Base-by-base conservation (phyloP, 2,888 invertebrate species). In the Epistrophe grossulariae region DNA sequence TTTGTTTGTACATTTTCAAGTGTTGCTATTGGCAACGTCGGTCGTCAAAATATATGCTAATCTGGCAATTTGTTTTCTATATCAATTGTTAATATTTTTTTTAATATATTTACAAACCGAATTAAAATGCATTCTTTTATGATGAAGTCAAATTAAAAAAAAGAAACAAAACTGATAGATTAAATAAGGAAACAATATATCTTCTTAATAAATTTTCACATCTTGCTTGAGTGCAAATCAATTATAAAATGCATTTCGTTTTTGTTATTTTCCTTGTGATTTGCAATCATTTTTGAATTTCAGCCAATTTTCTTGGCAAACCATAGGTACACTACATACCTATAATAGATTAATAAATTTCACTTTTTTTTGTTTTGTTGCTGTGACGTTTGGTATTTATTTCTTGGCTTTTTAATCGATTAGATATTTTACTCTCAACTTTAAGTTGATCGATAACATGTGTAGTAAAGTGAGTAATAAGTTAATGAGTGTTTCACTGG, bases 251-350 rank as follows among this genome's bases (percentile, higher is more conserved):
- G 24, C 1, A 24, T 62, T 40, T 38, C 43, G 43, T 43, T 62
- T 62, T 6, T 10, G 5, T 43, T 24, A 24, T 24, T 24, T 40
- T 62, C 9, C 9, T 43, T 62, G 40, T 24, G 13, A 7, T 24
- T 28, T 15, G 64, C 11, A 60, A 13, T 48, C 10, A 31, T 66
- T 45, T 28, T 66, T 66, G 64, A 66, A 66, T 48, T 45, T 28
- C 10, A n/a, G 64, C 64, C 64, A 66, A 66, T 28, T 66, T 66
- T 48, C 6, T 31, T 48, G 45, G 8, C 10, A 66, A 31, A n/a
- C 55, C 24, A 24, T 24, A n/a, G n/a, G n/a, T n/a, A n/a, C n/a
- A n/a, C n/a, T n/a, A n/a, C n/a, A n/a, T n/a, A n/a, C n/a, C n/a
- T n/a, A 55, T 24, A 43, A 48, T 19, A 43, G 5, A 48, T 17